These are phyloP conservation scores for Micronycteris hirsuta DNA, from an alignment of 2,113 vertebrate genomes.

Conservation along the genomic window DNA sequence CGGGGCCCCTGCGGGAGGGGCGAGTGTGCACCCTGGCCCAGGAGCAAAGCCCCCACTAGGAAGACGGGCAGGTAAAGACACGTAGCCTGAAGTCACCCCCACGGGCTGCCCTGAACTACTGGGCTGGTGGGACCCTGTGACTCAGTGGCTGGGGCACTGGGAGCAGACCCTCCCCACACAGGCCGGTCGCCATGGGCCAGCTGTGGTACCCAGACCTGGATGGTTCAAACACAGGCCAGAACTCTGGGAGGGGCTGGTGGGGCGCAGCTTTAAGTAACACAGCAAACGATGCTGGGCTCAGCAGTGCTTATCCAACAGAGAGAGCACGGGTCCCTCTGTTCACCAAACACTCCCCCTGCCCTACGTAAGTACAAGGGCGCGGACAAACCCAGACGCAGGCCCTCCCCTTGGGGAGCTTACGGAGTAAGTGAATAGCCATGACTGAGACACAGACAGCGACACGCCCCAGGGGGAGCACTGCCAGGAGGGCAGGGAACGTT, in stretches of 20 bases:
- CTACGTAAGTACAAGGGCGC: rapidly evolving
- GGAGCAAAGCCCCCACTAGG: background rate
- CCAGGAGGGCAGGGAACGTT: background rate
- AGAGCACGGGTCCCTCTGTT: rapidly evolving
- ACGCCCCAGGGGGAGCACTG: rapidly evolving
- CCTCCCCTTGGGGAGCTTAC: rapidly evolving
- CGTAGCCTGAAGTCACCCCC: background rate
- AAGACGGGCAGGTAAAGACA: background rate
- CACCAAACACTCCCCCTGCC: background rate
- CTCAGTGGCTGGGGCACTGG: background rate
- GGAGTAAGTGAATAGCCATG: background rate
- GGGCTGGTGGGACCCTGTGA: background rate
- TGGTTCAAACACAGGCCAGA: background rate
- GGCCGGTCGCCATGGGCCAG: background rate
- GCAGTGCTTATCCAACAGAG: rapidly evolving
- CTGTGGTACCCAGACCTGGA: rapidly evolving
- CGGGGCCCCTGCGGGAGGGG: rapidly evolving
- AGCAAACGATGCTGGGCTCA: background rate
- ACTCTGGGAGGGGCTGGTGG: rapidly evolving
- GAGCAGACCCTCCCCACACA: background rate
- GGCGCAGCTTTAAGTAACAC: background rate
- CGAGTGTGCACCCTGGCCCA: rapidly evolving
- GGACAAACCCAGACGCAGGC: background rate
- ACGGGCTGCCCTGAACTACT: background rate
- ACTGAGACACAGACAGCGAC: background rate